phyloP scores from a whole-genome alignment of 2,797 vertebrate species.

The Phyllotis vaccarum region DNA sequence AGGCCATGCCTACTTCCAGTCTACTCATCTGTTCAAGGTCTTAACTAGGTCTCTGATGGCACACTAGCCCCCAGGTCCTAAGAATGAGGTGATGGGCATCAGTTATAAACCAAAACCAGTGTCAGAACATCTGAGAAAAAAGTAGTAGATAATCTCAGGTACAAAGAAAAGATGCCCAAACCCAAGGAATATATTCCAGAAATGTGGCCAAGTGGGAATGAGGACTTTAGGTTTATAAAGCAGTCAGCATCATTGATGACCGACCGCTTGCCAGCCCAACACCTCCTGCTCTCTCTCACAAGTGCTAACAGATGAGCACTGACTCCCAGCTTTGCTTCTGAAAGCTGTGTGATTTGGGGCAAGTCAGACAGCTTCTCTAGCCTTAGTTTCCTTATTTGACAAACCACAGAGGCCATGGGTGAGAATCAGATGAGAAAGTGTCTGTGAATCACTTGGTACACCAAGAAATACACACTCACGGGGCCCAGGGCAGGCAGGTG shows the following conservation, averaged over 20 bases:
- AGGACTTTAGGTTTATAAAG: constrained; percentile 50
- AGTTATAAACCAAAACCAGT: neutral
- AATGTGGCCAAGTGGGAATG: constrained; percentile 13
- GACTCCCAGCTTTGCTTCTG: neutral
- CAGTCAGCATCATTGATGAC: neutral
- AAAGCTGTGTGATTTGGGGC: constrained; percentile 18
- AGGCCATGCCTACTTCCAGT: neutral
- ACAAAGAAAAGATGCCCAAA: constrained; percentile 23
- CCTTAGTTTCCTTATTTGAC: constrained; percentile 54
- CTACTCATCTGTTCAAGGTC: constrained; percentile 14
- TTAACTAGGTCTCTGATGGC: neutral
- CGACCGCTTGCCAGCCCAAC: neutral
- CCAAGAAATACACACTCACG: neutral
- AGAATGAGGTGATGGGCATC: neutral
- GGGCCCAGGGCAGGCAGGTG: neutral
- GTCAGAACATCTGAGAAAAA: neutral
- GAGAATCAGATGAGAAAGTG: constrained; percentile 23
- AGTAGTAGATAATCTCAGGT: neutral
- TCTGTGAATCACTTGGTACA: neutral
- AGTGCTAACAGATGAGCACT: neutral
- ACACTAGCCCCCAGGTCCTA: constrained; percentile 21
- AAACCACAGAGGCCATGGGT: neutral
- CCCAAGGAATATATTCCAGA: neutral
- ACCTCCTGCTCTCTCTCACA: constrained; percentile 42
- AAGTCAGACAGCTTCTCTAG: constrained; percentile 39